Base-by-base conservation (phyloP, 2,797 vertebrate species). In the Sphenodon punctatus region DNA sequence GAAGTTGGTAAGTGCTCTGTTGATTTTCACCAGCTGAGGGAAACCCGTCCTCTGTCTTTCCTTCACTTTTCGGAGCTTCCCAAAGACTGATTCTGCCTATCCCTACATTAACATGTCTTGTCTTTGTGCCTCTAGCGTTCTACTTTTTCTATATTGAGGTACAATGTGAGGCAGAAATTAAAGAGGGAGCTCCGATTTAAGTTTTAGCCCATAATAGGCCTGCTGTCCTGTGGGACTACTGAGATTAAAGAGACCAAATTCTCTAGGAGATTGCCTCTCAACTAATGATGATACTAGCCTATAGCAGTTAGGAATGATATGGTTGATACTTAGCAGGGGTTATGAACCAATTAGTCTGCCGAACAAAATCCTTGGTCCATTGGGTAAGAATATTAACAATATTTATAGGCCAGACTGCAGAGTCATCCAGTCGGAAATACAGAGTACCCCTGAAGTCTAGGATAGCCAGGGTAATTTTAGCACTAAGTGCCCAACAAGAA, bases 331-430 rank as follows among this genome's bases (percentile, higher is more conserved):
- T 92, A 93, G 90, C 91, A 84, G 82, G 85, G 89, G 85, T 88
- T 93, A 87, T 89, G 89, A 94, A 92, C 92, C 92, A 93, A 93
- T 93, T 93, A 93, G 92, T 86, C 82, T 83, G 78, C 82, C 88
- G 84, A 67, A 84, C 87, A 89, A 88, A 93, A 91, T 53, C 36
- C 89, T 86, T 45, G 88, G 89, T 88, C 92, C 88, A 23, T 27
- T 88, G 93, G 89, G 92, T 92, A 86, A 86, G 82, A 87, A 88
- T 84, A 88, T 92, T 85, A 59, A 76, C 86, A 87, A 85, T 91
- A 91, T 93, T 93, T 90, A 91, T 89, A 81, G 77, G 69, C 70
- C 42, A 89, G 85, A 72, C 45, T 79, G 58, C 2, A 42, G 14
- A 87, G 63, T 38, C 76, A 22, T 71, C 76, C 90, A 88, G 83